Evolutionary conservation across 2,888 invertebrate genomes (phyloP), one percentile per base, ranked within the genome.

Genomic region (Tromatobia lineatoria): DNA sequence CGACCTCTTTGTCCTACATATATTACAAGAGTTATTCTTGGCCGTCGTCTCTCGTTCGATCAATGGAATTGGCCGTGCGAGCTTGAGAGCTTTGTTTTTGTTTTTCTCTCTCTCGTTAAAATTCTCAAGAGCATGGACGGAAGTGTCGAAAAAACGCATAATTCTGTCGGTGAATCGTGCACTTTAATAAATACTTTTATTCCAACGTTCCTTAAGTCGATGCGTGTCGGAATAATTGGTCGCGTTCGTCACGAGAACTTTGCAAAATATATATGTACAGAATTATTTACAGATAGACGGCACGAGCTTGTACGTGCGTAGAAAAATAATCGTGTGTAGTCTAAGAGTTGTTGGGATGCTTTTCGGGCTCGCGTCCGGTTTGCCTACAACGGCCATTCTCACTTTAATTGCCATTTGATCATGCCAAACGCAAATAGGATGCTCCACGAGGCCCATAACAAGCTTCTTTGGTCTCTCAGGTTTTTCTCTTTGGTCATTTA

Each of bases 211-310:
- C 25, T 25, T 66, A 25, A 15, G 13, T 7, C 42, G 71, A 52
- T 83, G 15, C 52, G 29, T 52, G 47, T 70, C 69, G 57, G 79
- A 82, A 85, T 82, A 80, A 47, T 74, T 74, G 67, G 76, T 86
- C 82, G 73, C 23, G n/a, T 52, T 78, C 73, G 50, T 73, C 64
- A 50, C 47, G 71, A 52, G 70, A 52, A 79, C 54, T 70, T 83
- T 69, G 75, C 74, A 75, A 82, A 71, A 59, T 73, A 79, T 79
- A 71, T 89, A 88, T 91, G 88, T 90, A 91, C 88, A 91, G 87
- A 90, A 85, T 88, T 91, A 91, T 91, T 88, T 91, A 91, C 91
- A 91, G 85, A 87, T 86, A 87, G 71, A 85, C 86, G 85, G 45
- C 83, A 69, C 70, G 71, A 74, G 67, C 47, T 76, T n/a, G 11